Evolutionary conservation across 2,888 invertebrate species (phyloP).

Genomic region (Pseudanteris insignis): DNA sequence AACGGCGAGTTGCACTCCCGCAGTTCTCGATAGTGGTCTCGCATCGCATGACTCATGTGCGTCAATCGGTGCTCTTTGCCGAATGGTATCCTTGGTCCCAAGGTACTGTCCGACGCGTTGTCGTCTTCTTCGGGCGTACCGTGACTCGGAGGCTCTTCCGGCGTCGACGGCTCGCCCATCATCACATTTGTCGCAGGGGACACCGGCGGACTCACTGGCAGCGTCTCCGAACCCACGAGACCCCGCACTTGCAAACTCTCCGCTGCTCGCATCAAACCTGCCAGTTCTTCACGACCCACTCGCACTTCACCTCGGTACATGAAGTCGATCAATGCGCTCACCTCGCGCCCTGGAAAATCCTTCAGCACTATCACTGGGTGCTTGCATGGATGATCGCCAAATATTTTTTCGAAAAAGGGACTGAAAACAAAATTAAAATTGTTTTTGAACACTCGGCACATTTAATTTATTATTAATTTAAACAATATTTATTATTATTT

Average conservation of each 20-base stretch:
- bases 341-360: slow-evolving; percentile 88
- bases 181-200: slow-evolving; percentile 63
- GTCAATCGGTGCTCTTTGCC: slow-evolving; percentile 65
- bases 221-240: slow-evolving; percentile 71
- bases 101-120: slow-evolving; percentile 58
- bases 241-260: slow-evolving; percentile 87
- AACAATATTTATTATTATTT: background rate
- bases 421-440: slow-evolving; percentile 66
- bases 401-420: slow-evolving; percentile 88
- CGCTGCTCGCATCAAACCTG: slow-evolving; percentile 85
- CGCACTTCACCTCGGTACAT: slow-evolving; percentile 95
- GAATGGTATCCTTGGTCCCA: slow-evolving; percentile 57
- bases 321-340: slow-evolving; percentile 89
- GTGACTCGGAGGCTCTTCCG: slow-evolving; percentile 62
- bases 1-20: slow-evolving; percentile 78
- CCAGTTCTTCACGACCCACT: slow-evolving; percentile 84
- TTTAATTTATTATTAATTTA: background rate
- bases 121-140: slow-evolving; percentile 57
- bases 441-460: too few relatives aligned
- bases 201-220: slow-evolving; percentile 67
- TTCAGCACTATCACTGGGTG: slow-evolving; percentile 92
- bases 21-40: slow-evolving; percentile 44
- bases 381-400: slow-evolving; percentile 91
- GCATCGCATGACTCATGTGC: slow-evolving; percentile 58
- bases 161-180: slow-evolving; percentile 70